Evolutionary conservation across 2,113 vertebrate species (phyloP), one percentile per base, ranked within the genome.

Genomic region (Empidonax alnorum): DNA sequence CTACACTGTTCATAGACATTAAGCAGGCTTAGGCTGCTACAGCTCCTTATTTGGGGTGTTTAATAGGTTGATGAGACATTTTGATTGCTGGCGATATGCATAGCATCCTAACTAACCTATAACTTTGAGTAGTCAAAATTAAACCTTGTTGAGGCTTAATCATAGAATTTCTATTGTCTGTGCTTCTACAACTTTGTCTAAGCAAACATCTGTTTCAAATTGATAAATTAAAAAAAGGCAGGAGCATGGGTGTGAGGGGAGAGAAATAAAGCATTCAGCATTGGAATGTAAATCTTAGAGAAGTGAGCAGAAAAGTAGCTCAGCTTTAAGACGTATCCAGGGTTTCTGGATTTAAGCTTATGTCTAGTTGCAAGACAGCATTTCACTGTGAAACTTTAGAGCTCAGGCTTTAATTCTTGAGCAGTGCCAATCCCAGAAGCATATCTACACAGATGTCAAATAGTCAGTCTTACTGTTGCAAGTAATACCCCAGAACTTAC

Each of bases 261-360:
- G 33, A 65, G 23, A 56, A 87, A 56, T 56, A 39, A 89, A 41
- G 14, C 71, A 59, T 7, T 78, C 47, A 75, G 14, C 24, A 24
- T 8, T 55, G 61, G 50, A 65, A 77, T 81, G 72, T 77, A 92
- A 81, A 63, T 95, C 63, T 74, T 90, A 66, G 4, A 77, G 18
- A 80, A 83, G 37, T 37, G 55, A 46, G 31, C 58, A 53, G 58
- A 76, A 68, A 85, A 82, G 20, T 83, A 90, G 49, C 50, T 91
- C 75, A 77, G 23, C 72, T 92, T 87, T 80, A 73, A 80, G 79
- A 24, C 0, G 0, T 61, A 62, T 58, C 41, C 50, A 83, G 71
- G 42, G 62, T 90, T 69, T 93, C 59, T 93, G 83, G 63, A 53
- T 93, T 86, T 94, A 80, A 85, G 35, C 59, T 94, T 76, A 35